A percentile compares a stretch with the other conserved stretches of the same genome.
phyloP scores from a whole-genome alignment of 92 coral and sea anemone species.

The Epizoanthus fatuus region DNA sequence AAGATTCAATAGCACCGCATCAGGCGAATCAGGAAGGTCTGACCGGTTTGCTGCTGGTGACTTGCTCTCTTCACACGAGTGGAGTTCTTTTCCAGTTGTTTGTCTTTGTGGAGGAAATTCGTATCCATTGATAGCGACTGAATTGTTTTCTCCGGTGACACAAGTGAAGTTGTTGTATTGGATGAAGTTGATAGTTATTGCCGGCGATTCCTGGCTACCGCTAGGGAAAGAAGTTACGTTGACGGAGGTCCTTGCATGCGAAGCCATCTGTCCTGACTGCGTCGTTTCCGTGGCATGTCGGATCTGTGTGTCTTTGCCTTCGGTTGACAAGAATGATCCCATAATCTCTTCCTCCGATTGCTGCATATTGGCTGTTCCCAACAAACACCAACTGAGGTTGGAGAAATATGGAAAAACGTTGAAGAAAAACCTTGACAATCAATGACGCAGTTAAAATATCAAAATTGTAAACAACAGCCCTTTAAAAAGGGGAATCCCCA shows the following conservation, averaged over 20 bases:
- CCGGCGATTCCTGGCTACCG: neutral
- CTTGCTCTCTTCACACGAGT: neutral
- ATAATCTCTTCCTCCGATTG: neutral
- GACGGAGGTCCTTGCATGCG: neutral
- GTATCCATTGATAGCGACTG: neutral
- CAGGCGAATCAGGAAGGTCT: too few relatives aligned
- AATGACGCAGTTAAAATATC: slow-evolving; percentile 6
- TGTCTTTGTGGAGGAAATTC: neutral
- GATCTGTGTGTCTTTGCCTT: neutral
- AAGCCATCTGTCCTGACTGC: neutral
- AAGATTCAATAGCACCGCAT: too few relatives aligned
- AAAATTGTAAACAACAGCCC: neutral
- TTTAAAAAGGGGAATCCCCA: slow-evolving; percentile 29
- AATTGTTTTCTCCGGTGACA: neutral
- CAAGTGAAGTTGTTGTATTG: neutral
- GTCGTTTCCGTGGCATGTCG: neutral
- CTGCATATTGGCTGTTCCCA: neutral
- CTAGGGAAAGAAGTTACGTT: neutral
- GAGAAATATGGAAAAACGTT: neutral
- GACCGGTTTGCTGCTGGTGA: neutral
- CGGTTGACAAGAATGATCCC: neutral
- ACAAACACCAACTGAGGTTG: too few relatives aligned
- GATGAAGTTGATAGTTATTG: neutral
- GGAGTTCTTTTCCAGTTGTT: neutral
- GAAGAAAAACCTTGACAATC: neutral